A percentile compares a stretch with the other conserved stretches of the same genome.
phyloP scores from a whole-genome alignment of 2,888 invertebrate genomes.

The Lepidochrysops patricia region DNA sequence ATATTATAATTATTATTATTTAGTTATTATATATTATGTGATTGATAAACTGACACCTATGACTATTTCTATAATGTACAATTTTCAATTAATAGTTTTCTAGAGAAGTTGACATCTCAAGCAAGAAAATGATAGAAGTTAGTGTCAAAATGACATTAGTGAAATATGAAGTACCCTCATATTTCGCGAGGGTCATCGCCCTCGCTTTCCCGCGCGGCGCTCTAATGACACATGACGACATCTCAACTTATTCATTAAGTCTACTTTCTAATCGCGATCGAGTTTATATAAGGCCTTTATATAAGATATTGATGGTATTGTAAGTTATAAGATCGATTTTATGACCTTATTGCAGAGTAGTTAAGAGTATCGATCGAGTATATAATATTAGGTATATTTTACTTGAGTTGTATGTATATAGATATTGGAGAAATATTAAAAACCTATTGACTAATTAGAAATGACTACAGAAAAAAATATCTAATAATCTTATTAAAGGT shows the following conservation, averaged over 20 bases:
- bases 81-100: not conserved
- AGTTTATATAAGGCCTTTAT: constrained; percentile 19
- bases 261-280: constrained; percentile 33
- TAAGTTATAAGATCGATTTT: not conserved
- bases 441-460: too few relatives aligned
- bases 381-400: too few relatives aligned
- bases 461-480: too few relatives aligned
- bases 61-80: too few relatives aligned
- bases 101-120: not conserved
- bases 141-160: not conserved
- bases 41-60: not conserved
- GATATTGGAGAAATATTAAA: too few relatives aligned
- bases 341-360: not conserved
- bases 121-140: not conserved
- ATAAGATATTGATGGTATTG: not conserved
- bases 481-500: too few relatives aligned
- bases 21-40: not conserved
- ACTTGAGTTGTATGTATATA: too few relatives aligned
- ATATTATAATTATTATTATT: too few relatives aligned
- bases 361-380: too few relatives aligned
- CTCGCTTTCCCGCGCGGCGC: constrained; percentile 20
- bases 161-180: not conserved
- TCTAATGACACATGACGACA: constrained; percentile 33
- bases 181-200: constrained; percentile 14
- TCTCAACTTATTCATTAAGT: constrained; percentile 36